Evolutionary conservation across 2,888 invertebrate genomes (phyloP).

Genomic region (Hemistola chrysoprasaria): DNA sequence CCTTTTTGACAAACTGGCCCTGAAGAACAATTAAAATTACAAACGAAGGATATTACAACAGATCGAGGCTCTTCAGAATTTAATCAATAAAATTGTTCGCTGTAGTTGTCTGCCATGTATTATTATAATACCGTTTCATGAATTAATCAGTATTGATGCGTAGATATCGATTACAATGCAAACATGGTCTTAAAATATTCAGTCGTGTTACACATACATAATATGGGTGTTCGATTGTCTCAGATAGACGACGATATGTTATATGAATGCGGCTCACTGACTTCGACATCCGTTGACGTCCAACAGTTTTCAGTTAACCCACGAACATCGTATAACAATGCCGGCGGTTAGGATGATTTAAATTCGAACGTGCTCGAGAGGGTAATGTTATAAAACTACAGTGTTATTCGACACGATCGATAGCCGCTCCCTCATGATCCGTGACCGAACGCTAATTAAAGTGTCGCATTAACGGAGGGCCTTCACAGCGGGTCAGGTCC

Average conservation of each 20-base stretch:
- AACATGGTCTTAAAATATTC: conserved; percentile 49
- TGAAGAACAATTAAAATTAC: no score
- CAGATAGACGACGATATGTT: conserved; percentile 55
- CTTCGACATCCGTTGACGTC: conserved; percentile 67
- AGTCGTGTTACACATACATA: conserved; percentile 52
- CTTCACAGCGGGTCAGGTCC: conserved; percentile 71
- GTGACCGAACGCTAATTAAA: conserved; percentile 46
- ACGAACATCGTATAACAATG: conserved; percentile 59
- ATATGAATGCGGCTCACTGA: conserved; percentile 58
- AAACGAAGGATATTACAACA: no score
- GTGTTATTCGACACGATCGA: conserved; percentile 11
- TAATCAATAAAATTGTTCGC: no score
- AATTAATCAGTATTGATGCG: conserved; percentile 26
- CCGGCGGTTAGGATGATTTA: conserved; percentile 48
- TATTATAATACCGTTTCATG: conserved; percentile 28
- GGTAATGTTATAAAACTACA: conserved; percentile 41
- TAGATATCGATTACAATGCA: conserved; percentile 30
- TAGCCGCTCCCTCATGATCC: conserved; percentile 19
- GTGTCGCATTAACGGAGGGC: conserved; percentile 50
- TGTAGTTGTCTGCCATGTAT: no score
- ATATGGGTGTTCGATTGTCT: conserved; percentile 59
- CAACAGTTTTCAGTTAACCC: conserved; percentile 68
- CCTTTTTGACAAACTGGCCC: no score
- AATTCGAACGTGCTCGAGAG: conserved; percentile 50
- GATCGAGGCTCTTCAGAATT: no score